These are phyloP conservation scores for Drosophila kurseongensis DNA, from an alignment of 1,140 invertebrate genomes.

Conservation along the genomic window DNA sequence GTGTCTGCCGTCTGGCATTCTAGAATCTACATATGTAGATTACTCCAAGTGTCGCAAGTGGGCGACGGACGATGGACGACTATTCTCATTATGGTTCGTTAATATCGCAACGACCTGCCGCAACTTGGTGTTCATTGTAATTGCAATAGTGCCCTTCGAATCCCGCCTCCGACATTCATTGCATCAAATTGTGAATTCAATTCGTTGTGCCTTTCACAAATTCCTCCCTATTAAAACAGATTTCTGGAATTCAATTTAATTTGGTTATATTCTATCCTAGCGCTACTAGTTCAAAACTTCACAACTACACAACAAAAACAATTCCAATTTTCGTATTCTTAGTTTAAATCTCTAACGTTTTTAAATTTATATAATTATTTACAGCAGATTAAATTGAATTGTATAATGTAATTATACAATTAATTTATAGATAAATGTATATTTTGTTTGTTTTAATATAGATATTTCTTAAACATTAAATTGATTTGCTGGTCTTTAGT, in stretches of 20 bases:
- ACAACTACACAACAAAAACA: too few relatives aligned
- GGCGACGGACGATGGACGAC: background rate
- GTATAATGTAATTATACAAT: too few relatives aligned
- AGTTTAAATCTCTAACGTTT: too few relatives aligned
- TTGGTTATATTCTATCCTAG: too few relatives aligned
- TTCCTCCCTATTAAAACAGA: background rate
- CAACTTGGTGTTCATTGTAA: slow-evolving; percentile 20
- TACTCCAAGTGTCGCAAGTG: slow-evolving; percentile 34
- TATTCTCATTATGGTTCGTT: slow-evolving; percentile 8
- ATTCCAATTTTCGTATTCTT: too few relatives aligned
- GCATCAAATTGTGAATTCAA: slow-evolving; percentile 20
- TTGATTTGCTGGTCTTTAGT: too few relatives aligned
- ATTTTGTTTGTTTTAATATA: too few relatives aligned
- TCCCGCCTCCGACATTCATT: slow-evolving; percentile 4
- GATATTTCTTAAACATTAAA: too few relatives aligned
- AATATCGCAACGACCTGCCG: slow-evolving; percentile 40
- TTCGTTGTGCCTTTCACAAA: background rate
- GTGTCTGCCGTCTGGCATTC: slow-evolving; percentile 10
- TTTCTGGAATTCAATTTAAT: background rate
- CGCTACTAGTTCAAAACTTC: too few relatives aligned
- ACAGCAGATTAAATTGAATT: too few relatives aligned
- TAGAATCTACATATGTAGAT: slow-evolving; percentile 21
- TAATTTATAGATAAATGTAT: too few relatives aligned
- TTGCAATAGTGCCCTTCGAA: slow-evolving; percentile 21
- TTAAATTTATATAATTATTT: too few relatives aligned